These are phyloP conservation scores for Drosophila auraria DNA, from an alignment of 1,140 invertebrate species.

Conservation along the genomic window DNA sequence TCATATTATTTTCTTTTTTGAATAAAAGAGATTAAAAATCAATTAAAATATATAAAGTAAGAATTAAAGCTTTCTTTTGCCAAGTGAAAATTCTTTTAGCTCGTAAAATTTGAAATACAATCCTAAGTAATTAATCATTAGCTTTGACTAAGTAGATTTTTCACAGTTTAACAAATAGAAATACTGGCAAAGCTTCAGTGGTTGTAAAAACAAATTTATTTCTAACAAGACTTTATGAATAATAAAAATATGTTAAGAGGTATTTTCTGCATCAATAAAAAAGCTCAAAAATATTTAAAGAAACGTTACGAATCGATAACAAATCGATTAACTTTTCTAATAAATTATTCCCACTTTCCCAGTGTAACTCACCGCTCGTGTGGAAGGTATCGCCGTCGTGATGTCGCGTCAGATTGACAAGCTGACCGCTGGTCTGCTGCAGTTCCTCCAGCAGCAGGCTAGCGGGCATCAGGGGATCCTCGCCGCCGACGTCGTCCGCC, in stretches of 20 bases:
- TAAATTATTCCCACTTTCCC: background rate
- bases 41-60: background rate
- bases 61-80: background rate
- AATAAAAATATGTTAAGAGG: too few relatives aligned
- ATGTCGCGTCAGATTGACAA: slow-evolving; percentile 86
- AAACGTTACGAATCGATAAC: too few relatives aligned
- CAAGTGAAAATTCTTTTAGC: background rate
- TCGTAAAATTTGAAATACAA: background rate
- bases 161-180: background rate
- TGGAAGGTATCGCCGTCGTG: slow-evolving; percentile 87
- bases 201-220: too few relatives aligned
- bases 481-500: background rate
- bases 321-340: too few relatives aligned
- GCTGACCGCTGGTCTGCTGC: slow-evolving; percentile 68
- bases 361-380: slow-evolving; percentile 85
- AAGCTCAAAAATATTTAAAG: too few relatives aligned
- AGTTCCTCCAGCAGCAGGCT: slow-evolving; percentile 81
- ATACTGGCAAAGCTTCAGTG: background rate
- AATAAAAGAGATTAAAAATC: too few relatives aligned
- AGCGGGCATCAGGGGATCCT: slow-evolving; percentile 59
- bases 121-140: background rate
- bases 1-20: too few relatives aligned
- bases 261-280: too few relatives aligned
- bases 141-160: background rate
- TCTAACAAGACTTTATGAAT: background rate